Percentiles rank a stretch among this genome's conserved stretches.
Conservation (phyloP, 2,888 invertebrate genomes). For the Drosophila imparisetae region DNA sequence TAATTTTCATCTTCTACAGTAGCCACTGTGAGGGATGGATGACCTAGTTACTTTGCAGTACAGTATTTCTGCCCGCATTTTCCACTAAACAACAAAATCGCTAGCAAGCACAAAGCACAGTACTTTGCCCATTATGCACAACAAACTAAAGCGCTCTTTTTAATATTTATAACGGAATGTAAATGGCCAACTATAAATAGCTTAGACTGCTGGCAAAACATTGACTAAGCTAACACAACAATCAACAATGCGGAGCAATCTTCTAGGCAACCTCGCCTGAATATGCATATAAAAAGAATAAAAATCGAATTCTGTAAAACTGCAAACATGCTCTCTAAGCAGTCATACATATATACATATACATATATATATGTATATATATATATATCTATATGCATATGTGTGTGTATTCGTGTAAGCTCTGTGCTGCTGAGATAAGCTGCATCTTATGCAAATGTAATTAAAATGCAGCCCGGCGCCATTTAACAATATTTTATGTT, state of each 20-base stretch:
- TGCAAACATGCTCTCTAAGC: constrained; percentile 6
- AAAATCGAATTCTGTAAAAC: constrained; percentile 3
- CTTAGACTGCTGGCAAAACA: not conserved
- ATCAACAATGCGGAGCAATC: constrained; percentile 1
- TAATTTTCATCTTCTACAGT: not conserved
- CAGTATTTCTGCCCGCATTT: not conserved
- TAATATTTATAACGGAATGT: not conserved
- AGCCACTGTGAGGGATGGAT: not conserved
- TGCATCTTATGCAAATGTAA: constrained; percentile 77
- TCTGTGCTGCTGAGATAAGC: constrained; percentile 62
- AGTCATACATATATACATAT: not conserved
- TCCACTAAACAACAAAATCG: not conserved
- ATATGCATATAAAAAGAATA: constrained; percentile 2
- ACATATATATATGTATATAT: not conserved
- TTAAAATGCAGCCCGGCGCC: constrained; percentile 72
- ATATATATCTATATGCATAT: too few relatives aligned
- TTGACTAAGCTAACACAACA: not conserved
- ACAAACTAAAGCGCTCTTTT: not conserved
- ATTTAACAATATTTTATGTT: constrained; percentile 74
- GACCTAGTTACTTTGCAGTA: not conserved
- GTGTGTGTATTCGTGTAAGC: not conserved
- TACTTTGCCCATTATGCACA: not conserved
- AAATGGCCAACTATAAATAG: not conserved
- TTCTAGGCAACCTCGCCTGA: not conserved
- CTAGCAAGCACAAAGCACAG: not conserved